phyloP scores from a whole-genome alignment of 2,797 vertebrate species.

The Spinus pinus region DNA sequence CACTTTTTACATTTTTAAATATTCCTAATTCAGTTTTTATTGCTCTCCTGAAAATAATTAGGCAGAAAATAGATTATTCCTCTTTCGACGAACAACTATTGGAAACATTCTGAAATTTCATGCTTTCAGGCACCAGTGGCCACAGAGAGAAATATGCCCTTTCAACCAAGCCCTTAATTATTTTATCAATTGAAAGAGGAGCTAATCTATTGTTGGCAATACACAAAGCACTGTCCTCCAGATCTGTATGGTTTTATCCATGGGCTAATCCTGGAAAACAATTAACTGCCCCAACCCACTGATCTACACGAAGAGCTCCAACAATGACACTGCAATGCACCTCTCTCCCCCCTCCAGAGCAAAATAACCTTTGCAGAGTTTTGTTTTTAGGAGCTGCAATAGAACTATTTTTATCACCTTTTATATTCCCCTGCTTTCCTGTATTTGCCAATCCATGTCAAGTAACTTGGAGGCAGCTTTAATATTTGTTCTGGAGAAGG shows the following conservation, averaged over 20 bases:
- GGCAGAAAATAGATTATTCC: conserved; percentile 57
- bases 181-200: conserved; percentile 49
- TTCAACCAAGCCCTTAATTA: conserved; percentile 49
- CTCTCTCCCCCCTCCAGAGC: background rate
- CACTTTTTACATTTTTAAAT: conserved; percentile 14
- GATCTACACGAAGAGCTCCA: background rate
- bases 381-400: background rate
- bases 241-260: background rate
- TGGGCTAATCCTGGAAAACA: background rate
- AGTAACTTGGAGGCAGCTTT: background rate
- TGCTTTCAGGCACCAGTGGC: conserved; percentile 47
- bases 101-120: conserved; percentile 54
- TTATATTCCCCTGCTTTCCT: background rate
- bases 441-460: background rate
- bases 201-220: background rate
- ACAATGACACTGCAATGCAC: background rate
- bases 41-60: conserved; percentile 59
- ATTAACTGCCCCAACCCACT: background rate
- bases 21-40: conserved; percentile 37
- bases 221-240: background rate
- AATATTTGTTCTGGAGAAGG: background rate
- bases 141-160: conserved; percentile 24
- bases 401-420: background rate
- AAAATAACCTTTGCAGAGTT: background rate
- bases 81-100: conserved; percentile 23